phyloP scores from a whole-genome alignment of 2,888 invertebrate species.

The Pharmacophagus antenor region DNA sequence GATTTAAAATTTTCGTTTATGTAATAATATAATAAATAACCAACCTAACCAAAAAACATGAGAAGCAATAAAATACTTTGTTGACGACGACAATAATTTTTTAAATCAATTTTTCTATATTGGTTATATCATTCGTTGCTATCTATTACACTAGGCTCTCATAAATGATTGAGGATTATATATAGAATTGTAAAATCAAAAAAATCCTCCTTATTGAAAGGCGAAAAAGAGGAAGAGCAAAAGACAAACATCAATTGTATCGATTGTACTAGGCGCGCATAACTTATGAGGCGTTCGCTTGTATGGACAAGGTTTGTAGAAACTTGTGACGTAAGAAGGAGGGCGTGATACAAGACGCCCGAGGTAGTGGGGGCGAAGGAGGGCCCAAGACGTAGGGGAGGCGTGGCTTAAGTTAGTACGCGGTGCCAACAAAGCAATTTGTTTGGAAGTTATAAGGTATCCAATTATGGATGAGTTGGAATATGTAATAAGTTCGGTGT shows the following conservation, averaged over 20 bases:
- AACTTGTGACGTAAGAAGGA: conserved; percentile 41
- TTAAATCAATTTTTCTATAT: not conserved
- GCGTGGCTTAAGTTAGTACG: conserved; percentile 57
- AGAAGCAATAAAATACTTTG: too few species aligned
- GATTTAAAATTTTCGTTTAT: too few species aligned
- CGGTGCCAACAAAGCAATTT: conserved; percentile 21
- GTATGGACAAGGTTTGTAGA: conserved; percentile 10
- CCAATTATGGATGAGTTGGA: conserved; percentile 11
- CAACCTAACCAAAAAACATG: too few species aligned
- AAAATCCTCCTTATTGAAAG: not conserved
- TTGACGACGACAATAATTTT: too few species aligned
- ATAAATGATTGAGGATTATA: conserved; percentile 7
- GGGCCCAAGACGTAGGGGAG: conserved; percentile 56
- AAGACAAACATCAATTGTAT: conserved; percentile 28
- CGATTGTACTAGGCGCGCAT: conserved; percentile 28
- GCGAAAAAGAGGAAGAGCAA: not conserved
- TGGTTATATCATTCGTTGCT: conserved; percentile 15
- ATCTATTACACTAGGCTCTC: conserved; percentile 18
- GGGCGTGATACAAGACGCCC: conserved; percentile 51
- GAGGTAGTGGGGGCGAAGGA: conserved; percentile 39
- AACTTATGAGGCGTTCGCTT: conserved; percentile 33
- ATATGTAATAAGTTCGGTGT: not conserved
- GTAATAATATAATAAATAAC: too few species aligned
- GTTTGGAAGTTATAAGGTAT: conserved; percentile 22
- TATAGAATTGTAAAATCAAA: not conserved